Evolutionary conservation across 2,797 vertebrate species (phyloP).

Genomic region (Crypturellus tataupa): DNA sequence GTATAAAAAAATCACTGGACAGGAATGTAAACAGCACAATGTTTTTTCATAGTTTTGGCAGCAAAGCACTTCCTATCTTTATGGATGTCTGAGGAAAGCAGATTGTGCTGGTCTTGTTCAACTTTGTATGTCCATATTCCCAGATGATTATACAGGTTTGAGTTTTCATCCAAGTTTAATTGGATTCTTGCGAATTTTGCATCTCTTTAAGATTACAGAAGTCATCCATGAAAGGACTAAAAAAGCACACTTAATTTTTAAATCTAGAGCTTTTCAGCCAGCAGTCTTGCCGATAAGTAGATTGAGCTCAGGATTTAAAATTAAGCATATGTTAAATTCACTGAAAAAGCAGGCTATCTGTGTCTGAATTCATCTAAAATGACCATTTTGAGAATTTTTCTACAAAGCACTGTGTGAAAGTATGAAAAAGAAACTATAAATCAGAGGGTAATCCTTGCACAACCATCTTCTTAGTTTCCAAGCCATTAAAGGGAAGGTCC

Average conservation of each 20-base stretch:
- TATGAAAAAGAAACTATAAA: not conserved
- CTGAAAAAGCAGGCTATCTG: not conserved
- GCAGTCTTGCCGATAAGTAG: not conserved
- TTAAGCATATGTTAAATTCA: not conserved
- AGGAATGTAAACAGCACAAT: not conserved
- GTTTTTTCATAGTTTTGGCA: not conserved
- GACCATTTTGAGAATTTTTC: not conserved
- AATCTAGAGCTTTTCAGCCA: not conserved
- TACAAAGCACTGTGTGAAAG: not conserved
- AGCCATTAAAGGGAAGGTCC: not conserved
- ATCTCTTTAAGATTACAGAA: not conserved
- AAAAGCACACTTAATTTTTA: not conserved
- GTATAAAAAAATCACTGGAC: not conserved
- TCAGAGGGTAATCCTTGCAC: not conserved
- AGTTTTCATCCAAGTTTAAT: slow-evolving; percentile 2
- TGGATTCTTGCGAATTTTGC: not conserved
- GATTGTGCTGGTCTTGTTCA: not conserved
- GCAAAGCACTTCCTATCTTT: not conserved
- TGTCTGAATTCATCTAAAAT: not conserved
- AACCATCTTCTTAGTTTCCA: not conserved
- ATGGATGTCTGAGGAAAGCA: not conserved
- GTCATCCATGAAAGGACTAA: not conserved
- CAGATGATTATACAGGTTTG: not conserved
- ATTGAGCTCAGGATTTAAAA: not conserved
- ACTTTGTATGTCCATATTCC: not conserved